Base-by-base conservation (phyloP, 2,113 vertebrate species). In the Microcebus murinus region DNA sequence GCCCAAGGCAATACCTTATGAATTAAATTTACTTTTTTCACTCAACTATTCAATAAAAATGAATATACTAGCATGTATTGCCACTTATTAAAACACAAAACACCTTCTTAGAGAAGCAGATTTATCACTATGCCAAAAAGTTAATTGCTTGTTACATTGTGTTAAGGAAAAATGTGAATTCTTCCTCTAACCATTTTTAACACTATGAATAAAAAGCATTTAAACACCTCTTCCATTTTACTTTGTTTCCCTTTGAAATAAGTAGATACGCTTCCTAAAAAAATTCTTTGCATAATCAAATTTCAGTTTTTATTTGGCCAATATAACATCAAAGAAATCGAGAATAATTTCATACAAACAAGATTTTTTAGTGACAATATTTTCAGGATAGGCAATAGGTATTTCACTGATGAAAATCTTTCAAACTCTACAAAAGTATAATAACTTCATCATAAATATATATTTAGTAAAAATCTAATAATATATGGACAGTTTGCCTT, bases 81-180 rank as follows among this genome's bases (percentile, higher is more conserved):
- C 7, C 73, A 70, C 97, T 98, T 97, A 97, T 96, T 98, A 98
- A 97, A 98, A 98, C 42, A 98, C 91, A 98, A 36, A 95, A 97
- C 94, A 98, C 82, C 96, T 96, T 97, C 92, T 94, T 97, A 97
- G 92, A 86, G 96, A 95, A 91, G 79, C 85, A 98, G 97, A 98
- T 94, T 98, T 98, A 98, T 98, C 98, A 97, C 94, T 92, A 97
- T 79, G 65, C 96, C 96, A 97, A 50, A 98, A 97, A 87, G 91
- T 96, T 97, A 97, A 95, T 91, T 97, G 88, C 83, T 96, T 94
- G 91, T 96, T 98, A 97, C 55, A 92, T 1, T 97, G 83, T 70
- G 80, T 96, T 90, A 90, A 68, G 85, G 91, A 94, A 95, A 82
- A 63, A 96, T 74, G 85, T 95, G 97, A 96, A 89, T 87, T 82